A percentile compares a stretch with the other conserved stretches of the same genome.
These are phyloP conservation scores for Turritopsis rubra DNA, from an alignment of 30 jellyfish, hydroid and myxozoan genomes.

Conservation along the genomic window DNA sequence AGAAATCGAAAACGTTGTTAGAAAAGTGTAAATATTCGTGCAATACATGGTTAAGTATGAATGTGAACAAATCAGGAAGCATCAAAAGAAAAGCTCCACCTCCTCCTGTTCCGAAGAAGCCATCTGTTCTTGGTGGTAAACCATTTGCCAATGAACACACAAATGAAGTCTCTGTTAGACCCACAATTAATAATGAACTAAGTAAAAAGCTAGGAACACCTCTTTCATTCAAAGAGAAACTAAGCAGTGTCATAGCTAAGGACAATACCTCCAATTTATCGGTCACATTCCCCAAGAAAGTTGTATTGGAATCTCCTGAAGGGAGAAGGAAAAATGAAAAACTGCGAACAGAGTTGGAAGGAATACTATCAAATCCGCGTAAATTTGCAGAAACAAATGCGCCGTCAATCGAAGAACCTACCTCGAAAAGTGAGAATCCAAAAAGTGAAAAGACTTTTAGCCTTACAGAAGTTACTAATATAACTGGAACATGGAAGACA, in stretches of 20 bases:
- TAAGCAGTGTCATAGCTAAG: not conserved
- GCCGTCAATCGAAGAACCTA: not conserved
- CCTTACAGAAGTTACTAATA: constrained; percentile 23
- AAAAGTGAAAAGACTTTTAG: constrained; percentile 20
- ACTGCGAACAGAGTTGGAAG: not conserved
- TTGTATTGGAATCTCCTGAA: not conserved
- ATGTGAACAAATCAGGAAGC: not conserved
- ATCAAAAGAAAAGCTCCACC: constrained; percentile 14
- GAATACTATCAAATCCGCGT: not conserved
- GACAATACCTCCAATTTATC: not conserved
- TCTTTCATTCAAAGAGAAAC: not conserved
- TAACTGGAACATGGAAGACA: constrained; percentile 2
- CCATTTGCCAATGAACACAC: not conserved
- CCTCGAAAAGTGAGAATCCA: constrained; percentile 8
- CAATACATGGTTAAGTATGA: not conserved
- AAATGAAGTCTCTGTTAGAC: not conserved
- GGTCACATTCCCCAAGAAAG: not conserved
- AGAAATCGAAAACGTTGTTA: too few species aligned
- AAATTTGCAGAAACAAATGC: not conserved
- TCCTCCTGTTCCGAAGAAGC: constrained; percentile 28
- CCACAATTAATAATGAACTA: not conserved
- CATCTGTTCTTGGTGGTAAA: not conserved
- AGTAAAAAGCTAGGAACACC: constrained; percentile 4
- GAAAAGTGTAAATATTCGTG: not conserved
- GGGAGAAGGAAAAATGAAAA: not conserved